Base-by-base conservation (phyloP, 2,888 invertebrate genomes). In the Yponomeuta evonymella region DNA sequence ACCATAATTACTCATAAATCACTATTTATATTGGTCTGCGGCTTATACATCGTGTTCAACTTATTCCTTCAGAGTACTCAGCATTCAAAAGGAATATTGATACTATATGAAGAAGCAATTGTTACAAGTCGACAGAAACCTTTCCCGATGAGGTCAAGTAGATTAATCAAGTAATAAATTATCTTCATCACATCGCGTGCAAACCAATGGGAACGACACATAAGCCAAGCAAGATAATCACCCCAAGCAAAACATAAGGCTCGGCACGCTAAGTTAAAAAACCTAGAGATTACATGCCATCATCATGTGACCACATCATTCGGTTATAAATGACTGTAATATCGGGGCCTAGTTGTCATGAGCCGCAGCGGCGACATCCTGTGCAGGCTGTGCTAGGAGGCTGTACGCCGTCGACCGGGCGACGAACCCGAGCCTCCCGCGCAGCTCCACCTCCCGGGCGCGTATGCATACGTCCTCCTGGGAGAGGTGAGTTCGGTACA, bases 371-470 rank as follows among this genome's bases (percentile, higher is more conserved):
- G 79, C 84, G 82, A 85, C 85, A 85, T 89, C 90, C 90, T 89
- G 87, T 81, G 81, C 80, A 79, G 65, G 51, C 51, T 58, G 51
- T 33, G 33, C 65, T 65, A 65, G 76, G 77, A 75, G 65, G 67
- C 76, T 78, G 75, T 75, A 79, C 33, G 79, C 76, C 76, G 73
- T 77, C 82, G 83, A 79, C 82, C 89, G 90, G 90, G 75, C 90
- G 76, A 86, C 90, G 90, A 90, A 89, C 90, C 81, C 88, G 75
- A 77, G 83, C 65, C 15, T 12, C 43, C 43, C 51, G 12, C 51
- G 51, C 51, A 2, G 15, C 51, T 58, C 43, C 43, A 58, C 51
- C 51, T 58, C 51, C 51, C 15, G 51, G 15, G 1, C 51, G 12
- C 43, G 43, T 43, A 5, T 43, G 5, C 3, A 43, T 43, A 43